These are phyloP conservation scores for Cariama cristata DNA, from an alignment of 2,113 vertebrate genomes.

Conservation along the genomic window DNA sequence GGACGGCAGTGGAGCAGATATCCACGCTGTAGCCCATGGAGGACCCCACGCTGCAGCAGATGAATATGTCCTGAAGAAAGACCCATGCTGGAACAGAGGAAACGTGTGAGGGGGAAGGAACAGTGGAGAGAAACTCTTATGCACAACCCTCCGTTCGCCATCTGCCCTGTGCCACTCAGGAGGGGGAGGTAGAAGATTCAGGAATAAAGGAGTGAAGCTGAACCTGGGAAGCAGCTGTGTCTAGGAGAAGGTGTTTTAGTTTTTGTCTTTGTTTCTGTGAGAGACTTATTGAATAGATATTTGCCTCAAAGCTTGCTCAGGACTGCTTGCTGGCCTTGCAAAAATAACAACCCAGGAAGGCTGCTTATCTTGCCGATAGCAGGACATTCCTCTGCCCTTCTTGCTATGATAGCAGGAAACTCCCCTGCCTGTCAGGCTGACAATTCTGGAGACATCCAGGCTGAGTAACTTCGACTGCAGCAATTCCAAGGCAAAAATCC, in stretches of 20 bases:
- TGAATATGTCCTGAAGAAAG: rapidly evolving
- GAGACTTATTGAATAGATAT: no score
- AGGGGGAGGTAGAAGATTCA: neutral
- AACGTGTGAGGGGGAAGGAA: neutral
- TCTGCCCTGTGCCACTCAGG: neutral
- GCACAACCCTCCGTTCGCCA: rapidly evolving
- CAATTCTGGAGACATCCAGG: no score
- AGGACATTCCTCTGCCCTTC: no score
- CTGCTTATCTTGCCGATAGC: no score
- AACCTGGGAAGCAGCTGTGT: neutral
- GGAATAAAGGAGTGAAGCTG: neutral
- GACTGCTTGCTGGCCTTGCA: no score
- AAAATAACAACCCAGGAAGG: no score
- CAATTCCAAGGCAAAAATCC: no score
- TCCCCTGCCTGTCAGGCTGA: no score
- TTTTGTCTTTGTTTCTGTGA: neutral
- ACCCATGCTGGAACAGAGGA: neutral
- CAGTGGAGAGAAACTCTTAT: neutral
- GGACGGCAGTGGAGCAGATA: neutral
- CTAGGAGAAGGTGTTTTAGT: neutral
- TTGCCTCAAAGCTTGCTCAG: no score
- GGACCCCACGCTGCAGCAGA: neutral
- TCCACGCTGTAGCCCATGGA: rapidly evolving
- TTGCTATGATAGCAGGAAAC: no score
- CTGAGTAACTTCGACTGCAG: no score